Evolutionary conservation across 1,140 invertebrate species (phyloP), one percentile per base, ranked within the genome.

Genomic region (Himalopsyche phryganea): DNA sequence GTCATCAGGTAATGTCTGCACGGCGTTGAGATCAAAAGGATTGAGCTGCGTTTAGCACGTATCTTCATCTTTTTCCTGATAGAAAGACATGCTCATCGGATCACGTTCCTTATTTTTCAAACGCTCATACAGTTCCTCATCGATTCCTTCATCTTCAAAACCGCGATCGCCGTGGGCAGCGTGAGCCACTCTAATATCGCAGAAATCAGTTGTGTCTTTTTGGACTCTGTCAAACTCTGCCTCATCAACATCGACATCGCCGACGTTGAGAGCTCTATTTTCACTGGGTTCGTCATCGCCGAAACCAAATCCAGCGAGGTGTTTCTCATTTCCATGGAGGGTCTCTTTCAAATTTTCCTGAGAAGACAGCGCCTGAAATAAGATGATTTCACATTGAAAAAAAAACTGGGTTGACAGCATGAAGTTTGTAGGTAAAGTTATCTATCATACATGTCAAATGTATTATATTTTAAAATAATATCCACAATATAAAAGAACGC

Each of bases 11-110:
- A 86, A 65, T 23, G 76, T 71, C 57, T 85, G 84, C 9, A 86
- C 83, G 50, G 83, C 82, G 66, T 86, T 86, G 2, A 85, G 67
- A 66, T 86, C 84, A 9, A 83, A 78, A 36, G 75, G 73, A 57
- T 76, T 76, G 2, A 60, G 48, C 28, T 17, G 13, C 18, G 71
- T 68, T 61, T 81, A 76, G 63, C 81, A 79, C 9, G 80, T 83
- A 10, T 78, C 77, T 63, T 82, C 79, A 55, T 84, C 79, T 61
- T 84, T 81, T 53, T 81, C 79, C 40, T 85, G 84, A 46, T 84
- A 83, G 61, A 84, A 82, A 9, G 85, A 86, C 80, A 85, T 85
- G 11, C 82, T 80, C 85, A 87, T 87, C 6, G 83, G 82, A 73
- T 86, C 81, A 55, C 77, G 69, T 57, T 80, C 76, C 63, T 80